Evolutionary conservation across 2,888 invertebrate species (phyloP).

Genomic region (Bombylius discolor): DNA sequence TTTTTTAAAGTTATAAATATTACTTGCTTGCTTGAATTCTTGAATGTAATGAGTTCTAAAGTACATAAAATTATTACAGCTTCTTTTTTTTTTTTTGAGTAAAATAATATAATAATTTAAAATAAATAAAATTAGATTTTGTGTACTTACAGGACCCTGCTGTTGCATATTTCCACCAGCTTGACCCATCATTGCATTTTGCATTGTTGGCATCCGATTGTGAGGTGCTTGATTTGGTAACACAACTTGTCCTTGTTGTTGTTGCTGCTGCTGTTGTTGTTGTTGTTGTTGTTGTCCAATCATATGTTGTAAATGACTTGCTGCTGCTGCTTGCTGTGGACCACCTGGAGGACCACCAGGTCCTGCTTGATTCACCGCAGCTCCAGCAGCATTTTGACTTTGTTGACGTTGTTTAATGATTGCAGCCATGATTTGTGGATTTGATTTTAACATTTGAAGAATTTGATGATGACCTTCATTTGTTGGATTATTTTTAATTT

Average conservation of each 20-base stretch:
- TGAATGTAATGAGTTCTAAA: too few species aligned
- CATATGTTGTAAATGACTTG: constrained; percentile 34
- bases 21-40: neutral
- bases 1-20: too few species aligned
- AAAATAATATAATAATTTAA: neutral
- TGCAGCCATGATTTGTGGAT: constrained; percentile 91
- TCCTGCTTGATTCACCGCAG: constrained; percentile 12
- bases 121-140: neutral
- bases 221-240: constrained; percentile 38
- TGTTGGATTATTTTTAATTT: constrained; percentile 76
- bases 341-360: constrained; percentile 12
- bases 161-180: constrained; percentile 23
- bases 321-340: constrained; percentile 17
- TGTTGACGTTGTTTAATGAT: constrained; percentile 79
- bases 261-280: constrained; percentile 40
- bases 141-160: constrained; percentile 31
- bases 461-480: constrained; percentile 87
- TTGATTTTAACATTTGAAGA: constrained; percentile 78
- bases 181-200: constrained; percentile 31
- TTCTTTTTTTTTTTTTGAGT: too few species aligned
- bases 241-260: constrained; percentile 41
- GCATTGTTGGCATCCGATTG: constrained; percentile 34
- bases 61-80: too few species aligned
- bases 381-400: constrained; percentile 24
- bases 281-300: constrained; percentile 38